Percentiles rank a stretch among this genome's conserved stretches.
Evolutionary conservation across 2,888 invertebrate genomes (phyloP).

Genomic region (Trichogramma dendrolimi): DNA sequence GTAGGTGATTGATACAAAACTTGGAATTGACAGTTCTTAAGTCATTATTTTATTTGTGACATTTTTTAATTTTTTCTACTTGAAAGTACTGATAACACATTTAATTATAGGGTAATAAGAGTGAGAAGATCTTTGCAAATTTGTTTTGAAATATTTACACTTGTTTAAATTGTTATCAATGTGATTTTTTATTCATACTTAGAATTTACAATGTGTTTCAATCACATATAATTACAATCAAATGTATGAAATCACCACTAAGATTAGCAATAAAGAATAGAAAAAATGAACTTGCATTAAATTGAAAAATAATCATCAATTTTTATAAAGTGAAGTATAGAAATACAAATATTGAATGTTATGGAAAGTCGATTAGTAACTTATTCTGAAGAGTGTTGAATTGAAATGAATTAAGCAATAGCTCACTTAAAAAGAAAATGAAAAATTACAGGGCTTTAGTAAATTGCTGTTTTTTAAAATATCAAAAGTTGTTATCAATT

Average conservation of each 20-base stretch:
- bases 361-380: neutral
- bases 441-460: no score
- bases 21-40: no score
- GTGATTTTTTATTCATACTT: neutral
- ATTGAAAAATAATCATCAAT: slow-evolving; percentile 4
- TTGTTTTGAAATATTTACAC: slow-evolving; percentile 2
- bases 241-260: neutral
- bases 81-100: neutral
- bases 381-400: neutral
- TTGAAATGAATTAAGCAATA: no score
- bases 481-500: no score
- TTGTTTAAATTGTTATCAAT: slow-evolving; percentile 11
- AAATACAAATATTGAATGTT: neutral
- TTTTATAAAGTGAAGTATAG: neutral
- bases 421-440: no score
- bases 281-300: slow-evolving; percentile 1
- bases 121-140: no score
- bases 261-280: slow-evolving; percentile 14
- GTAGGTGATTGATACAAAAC: no score
- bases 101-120: no score
- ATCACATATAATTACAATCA: no score
- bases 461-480: no score
- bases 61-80: neutral
- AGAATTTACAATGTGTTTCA: no score
- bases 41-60: no score